A percentile compares a stretch with the other conserved stretches of the same genome.
Conservation (phyloP, 2,113 vertebrate genomes). For the Syrmaticus mikado region DNA sequence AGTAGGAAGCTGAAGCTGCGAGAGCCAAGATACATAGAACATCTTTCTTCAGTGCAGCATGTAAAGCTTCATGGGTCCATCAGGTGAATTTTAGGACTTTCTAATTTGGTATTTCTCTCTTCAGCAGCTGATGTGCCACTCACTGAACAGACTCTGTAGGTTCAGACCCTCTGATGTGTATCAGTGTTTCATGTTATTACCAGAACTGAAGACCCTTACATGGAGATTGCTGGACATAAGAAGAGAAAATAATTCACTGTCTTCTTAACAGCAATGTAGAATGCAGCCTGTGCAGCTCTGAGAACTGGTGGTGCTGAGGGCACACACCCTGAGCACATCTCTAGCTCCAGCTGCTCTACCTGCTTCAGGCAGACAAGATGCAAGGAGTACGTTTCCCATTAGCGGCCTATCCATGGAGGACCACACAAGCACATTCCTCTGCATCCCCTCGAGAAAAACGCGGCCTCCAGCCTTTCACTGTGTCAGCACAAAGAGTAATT, state of each 20-base stretch:
- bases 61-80: rapidly evolving
- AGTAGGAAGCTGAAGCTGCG: not conserved
- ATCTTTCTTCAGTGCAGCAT: rapidly evolving
- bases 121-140: not conserved
- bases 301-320: not conserved
- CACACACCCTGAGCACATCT: rapidly evolving
- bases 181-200: not conserved
- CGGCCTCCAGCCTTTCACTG: conserved; percentile 60
- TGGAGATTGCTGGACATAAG: not conserved
- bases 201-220: not conserved
- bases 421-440: conserved; percentile 62
- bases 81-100: not conserved
- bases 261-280: not conserved
- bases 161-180: not conserved
- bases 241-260: not conserved
- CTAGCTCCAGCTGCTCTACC: not conserved
- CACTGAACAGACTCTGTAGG: not conserved
- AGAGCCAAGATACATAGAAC: not conserved
- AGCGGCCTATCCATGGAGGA: conserved; percentile 7
- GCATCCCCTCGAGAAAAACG: conserved; percentile 28
- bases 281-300: not conserved
- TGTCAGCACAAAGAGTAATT: conserved; percentile 70
- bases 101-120: not conserved
- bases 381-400: not conserved
- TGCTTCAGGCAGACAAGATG: not conserved